These are phyloP conservation scores for Atherinomorus stipes DNA, from an alignment of 2,113 vertebrate genomes.

Conservation along the genomic window DNA sequence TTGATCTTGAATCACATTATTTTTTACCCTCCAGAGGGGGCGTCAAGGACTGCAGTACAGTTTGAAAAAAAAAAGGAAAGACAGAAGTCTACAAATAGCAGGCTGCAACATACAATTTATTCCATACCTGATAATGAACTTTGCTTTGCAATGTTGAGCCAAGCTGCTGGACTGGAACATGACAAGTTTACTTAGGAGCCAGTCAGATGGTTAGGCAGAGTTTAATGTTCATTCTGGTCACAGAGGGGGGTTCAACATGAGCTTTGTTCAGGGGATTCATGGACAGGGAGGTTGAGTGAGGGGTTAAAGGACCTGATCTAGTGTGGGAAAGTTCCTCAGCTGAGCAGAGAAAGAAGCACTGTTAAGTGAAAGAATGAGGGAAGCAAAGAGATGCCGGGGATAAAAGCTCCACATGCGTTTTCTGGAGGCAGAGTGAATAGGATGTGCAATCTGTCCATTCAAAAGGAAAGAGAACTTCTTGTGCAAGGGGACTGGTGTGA, in stretches of 20 bases:
- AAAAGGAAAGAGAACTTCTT: conserved; percentile 21
- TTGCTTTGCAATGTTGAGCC: conserved; percentile 2
- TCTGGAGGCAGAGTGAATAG: conserved; percentile 22
- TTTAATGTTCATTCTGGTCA: conserved; percentile 15
- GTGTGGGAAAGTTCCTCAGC: conserved; percentile 4
- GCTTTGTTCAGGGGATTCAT: conserved; percentile 1
- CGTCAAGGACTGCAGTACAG: background rate
- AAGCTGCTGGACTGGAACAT: conserved; percentile 1
- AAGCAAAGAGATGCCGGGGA: conserved; percentile 22
- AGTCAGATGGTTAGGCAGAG: background rate
- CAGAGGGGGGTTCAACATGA: conserved; percentile 4
- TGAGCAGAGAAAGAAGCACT: conserved; percentile 19
- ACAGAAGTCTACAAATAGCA: background rate
- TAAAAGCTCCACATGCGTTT: conserved; percentile 24
- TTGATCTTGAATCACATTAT: background rate
- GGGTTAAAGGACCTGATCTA: background rate
- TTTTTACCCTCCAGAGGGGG: background rate
- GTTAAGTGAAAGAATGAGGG: background rate
- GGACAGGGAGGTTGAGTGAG: conserved; percentile 3
- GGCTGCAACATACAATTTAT: background rate
- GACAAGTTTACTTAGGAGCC: conserved; percentile 16
- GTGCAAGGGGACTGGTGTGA: conserved; percentile 13
- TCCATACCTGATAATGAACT: background rate
- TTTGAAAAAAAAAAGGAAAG: background rate
- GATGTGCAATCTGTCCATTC: conserved; percentile 14